Conservation (phyloP, 2,797 vertebrate genomes). For the Etheostoma perlongum region DNA sequence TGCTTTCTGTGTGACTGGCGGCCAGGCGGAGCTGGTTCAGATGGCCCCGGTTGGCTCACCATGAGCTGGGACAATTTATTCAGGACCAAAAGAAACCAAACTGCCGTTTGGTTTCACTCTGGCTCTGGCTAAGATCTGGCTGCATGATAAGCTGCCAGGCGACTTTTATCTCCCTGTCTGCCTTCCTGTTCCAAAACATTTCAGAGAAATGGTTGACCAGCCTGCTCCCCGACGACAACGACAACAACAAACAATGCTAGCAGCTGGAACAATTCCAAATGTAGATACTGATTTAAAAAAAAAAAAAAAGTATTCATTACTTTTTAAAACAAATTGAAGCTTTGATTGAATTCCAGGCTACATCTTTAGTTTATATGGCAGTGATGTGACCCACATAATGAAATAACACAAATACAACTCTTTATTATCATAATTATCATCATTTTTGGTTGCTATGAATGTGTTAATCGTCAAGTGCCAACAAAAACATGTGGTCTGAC, state of each 20-base stretch:
- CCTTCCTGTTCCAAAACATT: conserved; percentile 14
- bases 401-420: too few relatives aligned
- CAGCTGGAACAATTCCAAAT: background rate
- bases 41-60: conserved; percentile 49
- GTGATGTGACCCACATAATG: too few relatives aligned
- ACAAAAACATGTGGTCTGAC: too few relatives aligned
- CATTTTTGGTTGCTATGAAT: too few relatives aligned
- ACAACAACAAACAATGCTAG: conserved; percentile 34
- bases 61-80: conserved; percentile 48
- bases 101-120: background rate
- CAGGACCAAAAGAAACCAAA: conserved; percentile 38
- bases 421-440: too few relatives aligned
- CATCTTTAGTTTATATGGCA: too few relatives aligned
- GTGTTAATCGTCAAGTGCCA: too few relatives aligned
- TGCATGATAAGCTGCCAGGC: conserved; percentile 17
- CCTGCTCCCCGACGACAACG: conserved; percentile 26
- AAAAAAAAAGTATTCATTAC: too few relatives aligned
- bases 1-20: conserved; percentile 52
- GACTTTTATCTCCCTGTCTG: background rate
- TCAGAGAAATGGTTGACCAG: conserved; percentile 1
- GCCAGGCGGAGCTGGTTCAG: conserved; percentile 40
- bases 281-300: too few relatives aligned
- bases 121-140: background rate
- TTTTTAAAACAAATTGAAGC: too few relatives aligned
- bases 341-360: too few relatives aligned